These are phyloP conservation scores for Melipona quadrifasciata DNA, from an alignment of 1,140 invertebrate genomes.

Conservation along the genomic window DNA sequence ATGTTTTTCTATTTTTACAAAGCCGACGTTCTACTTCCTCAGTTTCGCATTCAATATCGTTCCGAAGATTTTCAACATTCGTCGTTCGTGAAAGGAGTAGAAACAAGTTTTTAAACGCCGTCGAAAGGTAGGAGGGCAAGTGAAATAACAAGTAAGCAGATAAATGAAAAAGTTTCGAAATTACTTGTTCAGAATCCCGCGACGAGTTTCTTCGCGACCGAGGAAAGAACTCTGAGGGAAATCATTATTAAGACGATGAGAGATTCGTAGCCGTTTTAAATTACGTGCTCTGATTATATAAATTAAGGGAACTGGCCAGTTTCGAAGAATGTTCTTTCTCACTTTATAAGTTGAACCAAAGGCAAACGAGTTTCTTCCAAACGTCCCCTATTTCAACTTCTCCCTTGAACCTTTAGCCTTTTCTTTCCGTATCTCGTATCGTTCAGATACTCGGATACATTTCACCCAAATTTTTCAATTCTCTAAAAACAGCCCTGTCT, in stretches of 20 bases:
- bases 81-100: background rate
- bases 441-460: background rate
- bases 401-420: background rate
- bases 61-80: background rate
- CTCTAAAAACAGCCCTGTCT: background rate
- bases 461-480: background rate
- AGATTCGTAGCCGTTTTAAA: background rate
- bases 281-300: background rate
- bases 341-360: background rate
- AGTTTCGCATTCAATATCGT: background rate
- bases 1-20: background rate
- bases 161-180: background rate
- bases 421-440: background rate
- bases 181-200: background rate
- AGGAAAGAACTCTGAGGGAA: background rate
- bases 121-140: background rate
- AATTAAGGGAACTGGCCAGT: background rate
- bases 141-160: background rate
- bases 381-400: background rate
- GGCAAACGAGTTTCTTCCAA: background rate
- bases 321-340: background rate
- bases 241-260: background rate
- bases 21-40: no score
- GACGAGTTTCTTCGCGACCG: background rate
- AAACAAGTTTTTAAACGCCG: background rate